phyloP scores from a whole-genome alignment of 2,113 vertebrate genomes.

The Pantherophis guttatus region DNA sequence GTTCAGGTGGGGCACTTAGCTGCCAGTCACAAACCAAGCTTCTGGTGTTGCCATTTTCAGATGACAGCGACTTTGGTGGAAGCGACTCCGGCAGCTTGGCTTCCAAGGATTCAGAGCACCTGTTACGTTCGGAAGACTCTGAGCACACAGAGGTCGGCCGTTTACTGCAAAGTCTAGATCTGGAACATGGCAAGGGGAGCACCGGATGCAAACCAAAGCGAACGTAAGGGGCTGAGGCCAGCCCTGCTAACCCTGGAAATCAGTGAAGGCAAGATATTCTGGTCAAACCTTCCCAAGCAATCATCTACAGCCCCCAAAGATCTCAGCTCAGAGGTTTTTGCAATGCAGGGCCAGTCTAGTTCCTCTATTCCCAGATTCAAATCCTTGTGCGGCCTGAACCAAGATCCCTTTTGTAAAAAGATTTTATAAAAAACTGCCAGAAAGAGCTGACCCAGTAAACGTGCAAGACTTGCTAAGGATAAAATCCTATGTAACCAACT shows the following conservation, averaged over 20 bases:
- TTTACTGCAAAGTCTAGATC: slow-evolving; percentile 61
- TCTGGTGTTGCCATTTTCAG: slow-evolving; percentile 40
- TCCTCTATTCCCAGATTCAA: neutral
- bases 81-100: slow-evolving; percentile 58
- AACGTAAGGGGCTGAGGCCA: neutral
- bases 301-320: neutral
- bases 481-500: neutral
- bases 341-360: neutral
- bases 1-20: neutral
- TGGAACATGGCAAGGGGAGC: slow-evolving; percentile 44
- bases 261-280: neutral
- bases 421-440: neutral
- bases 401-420: neutral
- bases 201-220: too few relatives aligned
- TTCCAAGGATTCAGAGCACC: slow-evolving; percentile 57
- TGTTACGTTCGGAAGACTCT: slow-evolving; percentile 38
- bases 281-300: neutral
- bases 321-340: neutral
- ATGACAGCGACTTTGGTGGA: slow-evolving; percentile 50
- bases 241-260: neutral
- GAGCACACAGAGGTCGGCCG: slow-evolving; percentile 66
- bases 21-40: neutral
- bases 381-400: neutral
- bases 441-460: neutral
- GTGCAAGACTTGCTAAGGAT: neutral